phyloP scores from a whole-genome alignment of 2,797 vertebrate species.

The Australoheros facetus region DNA sequence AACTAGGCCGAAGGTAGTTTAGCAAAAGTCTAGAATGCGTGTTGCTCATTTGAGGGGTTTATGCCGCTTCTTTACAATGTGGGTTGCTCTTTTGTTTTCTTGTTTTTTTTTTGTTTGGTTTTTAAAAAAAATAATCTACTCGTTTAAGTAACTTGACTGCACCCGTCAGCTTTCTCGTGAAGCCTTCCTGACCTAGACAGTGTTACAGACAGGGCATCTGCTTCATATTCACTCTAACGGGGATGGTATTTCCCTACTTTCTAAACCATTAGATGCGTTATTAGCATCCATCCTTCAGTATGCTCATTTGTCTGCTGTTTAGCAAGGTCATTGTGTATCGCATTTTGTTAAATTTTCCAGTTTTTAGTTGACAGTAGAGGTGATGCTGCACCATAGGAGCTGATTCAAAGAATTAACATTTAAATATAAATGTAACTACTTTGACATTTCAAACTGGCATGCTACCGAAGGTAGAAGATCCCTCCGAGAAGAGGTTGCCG shows the following conservation, averaged over 20 bases:
- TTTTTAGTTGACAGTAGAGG: constrained; percentile 13
- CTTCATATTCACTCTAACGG: constrained; percentile 1
- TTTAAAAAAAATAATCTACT: neutral
- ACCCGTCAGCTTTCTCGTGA: constrained; percentile 52
- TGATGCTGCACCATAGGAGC: constrained; percentile 17
- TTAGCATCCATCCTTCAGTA: neutral
- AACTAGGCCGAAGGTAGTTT: neutral
- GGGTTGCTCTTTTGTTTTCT: neutral
- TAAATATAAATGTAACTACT: neutral
- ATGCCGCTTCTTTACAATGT: neutral
- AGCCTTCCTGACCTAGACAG: constrained; percentile 68
- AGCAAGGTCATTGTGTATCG: constrained; percentile 66
- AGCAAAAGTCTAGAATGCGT: neutral
- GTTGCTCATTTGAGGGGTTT: neutral
- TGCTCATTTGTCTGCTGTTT: neutral
- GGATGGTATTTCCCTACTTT: neutral
- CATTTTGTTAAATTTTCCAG: constrained; percentile 37
- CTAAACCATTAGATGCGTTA: neutral
- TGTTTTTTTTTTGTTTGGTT: too few relatives aligned
- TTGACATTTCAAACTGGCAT: neutral
- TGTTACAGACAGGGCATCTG: constrained; percentile 43
- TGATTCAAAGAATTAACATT: neutral
- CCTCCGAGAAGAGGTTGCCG: neutral
- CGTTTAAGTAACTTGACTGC: constrained; percentile 36
- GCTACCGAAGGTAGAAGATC: neutral